Evolutionary conservation across 2,113 vertebrate species (phyloP).

Genomic region (Copsychus sechellarum): DNA sequence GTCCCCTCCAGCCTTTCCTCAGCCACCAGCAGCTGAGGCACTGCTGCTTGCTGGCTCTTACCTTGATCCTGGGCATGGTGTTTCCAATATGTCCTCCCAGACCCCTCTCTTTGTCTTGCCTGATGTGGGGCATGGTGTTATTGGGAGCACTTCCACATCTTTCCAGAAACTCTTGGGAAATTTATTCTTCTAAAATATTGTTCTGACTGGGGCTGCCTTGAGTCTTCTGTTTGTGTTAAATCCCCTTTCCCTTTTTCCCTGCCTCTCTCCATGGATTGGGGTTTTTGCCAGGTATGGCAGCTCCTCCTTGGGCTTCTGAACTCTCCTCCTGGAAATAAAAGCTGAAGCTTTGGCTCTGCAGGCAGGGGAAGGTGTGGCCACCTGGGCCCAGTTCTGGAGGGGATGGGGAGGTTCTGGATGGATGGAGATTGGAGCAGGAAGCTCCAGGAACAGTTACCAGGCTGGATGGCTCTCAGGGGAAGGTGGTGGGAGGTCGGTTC

Average conservation of each 20-base stretch:
- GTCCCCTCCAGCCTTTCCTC: background rate
- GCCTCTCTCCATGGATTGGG: fast-evolving
- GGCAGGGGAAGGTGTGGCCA: background rate
- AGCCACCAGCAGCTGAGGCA: background rate
- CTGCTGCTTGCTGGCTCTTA: background rate
- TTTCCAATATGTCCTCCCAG: background rate
- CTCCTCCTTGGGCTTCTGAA: background rate
- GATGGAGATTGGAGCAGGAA: background rate
- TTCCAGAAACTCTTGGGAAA: background rate
- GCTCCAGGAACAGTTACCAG: background rate
- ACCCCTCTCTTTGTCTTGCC: background rate
- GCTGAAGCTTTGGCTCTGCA: background rate
- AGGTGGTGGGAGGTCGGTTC: background rate
- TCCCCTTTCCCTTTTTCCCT: background rate
- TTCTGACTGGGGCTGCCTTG: background rate
- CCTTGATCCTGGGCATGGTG: background rate
- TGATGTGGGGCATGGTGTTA: background rate
- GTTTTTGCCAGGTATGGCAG: background rate
- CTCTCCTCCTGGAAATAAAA: background rate
- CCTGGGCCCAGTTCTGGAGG: background rate
- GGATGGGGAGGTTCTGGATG: background rate
- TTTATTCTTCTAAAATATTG: background rate
- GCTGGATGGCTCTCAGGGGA: background rate
- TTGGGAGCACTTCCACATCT: background rate
- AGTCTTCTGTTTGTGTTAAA: background rate